Base-by-base conservation (phyloP, 2,888 invertebrate species). In the Parasteatoda lunata region DNA sequence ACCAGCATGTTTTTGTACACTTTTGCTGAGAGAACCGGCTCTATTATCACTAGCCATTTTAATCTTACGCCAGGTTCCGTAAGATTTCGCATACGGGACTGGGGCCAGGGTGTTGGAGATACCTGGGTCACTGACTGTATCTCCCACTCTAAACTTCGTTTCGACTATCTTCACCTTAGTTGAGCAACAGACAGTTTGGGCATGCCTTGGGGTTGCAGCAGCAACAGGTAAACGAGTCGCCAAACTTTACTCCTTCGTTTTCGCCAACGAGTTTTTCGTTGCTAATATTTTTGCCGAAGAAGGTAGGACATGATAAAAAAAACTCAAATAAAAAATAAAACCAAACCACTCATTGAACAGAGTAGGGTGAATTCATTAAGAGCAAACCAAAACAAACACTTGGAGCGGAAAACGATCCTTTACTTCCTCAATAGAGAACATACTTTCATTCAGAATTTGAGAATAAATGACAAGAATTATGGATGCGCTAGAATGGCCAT, bases 1-100 rank as follows among this genome's bases (percentile, higher is more conserved):
- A 93, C 97, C 97, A 92, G 97, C 97, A 94, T 97, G 97, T 95
- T 97, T 97, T 94, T 96, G 96, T 93, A 97, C 95, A 92, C 97
- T 95, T 94, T 97, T 97, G 91, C 97, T 96, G 92, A 97, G 94
- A 94, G 97, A 94, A 93, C 96, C 96, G 97, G 83, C 64, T 48
- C 83, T 52, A 48, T 88, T 78, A 68, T 88, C 88, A 76, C 81
- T 81, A 47, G 88, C 73, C 88, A 88, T 88, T 48, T 69, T 88
- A n/a, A 83, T 81, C 49, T 82, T 87, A 3, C 83, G 73, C 83
- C 82, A 88, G 79, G 88, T 88, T 78, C 88, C 88, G 82, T 82
- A 79, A 45, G 88, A 66, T 15, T 87, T 77, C 15, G 82, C 87
- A 87, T 87, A 77, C 66, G 88, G 75, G 65, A 73, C 85, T 48